Evolutionary conservation across 2,888 invertebrate genomes (phyloP).

Genomic region (Drosophila bunnanda): DNA sequence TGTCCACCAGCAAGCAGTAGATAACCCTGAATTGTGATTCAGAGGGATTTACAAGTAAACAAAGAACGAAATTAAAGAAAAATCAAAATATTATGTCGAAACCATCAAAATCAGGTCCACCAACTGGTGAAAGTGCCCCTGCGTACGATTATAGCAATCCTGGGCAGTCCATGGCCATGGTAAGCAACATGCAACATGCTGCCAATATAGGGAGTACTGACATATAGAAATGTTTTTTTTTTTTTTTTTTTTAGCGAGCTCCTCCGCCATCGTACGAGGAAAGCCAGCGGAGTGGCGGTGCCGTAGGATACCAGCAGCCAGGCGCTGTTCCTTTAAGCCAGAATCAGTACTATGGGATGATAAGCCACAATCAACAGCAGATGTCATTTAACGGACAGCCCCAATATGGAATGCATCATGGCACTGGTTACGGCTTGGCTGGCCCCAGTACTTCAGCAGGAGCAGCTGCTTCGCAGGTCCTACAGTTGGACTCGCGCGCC

Average conservation of each 20-base stretch:
- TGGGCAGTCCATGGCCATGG: constrained; percentile 56
- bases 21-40: constrained; percentile 38
- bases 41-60: constrained; percentile 53
- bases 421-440: constrained; percentile 49
- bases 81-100: constrained; percentile 47
- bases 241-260: constrained; percentile 64
- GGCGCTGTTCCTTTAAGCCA: constrained; percentile 29
- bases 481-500: constrained; percentile 74
- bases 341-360: constrained; percentile 78
- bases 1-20: constrained; percentile 4
- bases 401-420: constrained; percentile 32
- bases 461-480: constrained; percentile 53
- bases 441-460: constrained; percentile 70
- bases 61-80: constrained; percentile 49
- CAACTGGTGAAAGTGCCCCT: constrained; percentile 47
- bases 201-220: rapidly evolving
- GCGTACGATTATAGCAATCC: constrained; percentile 54
- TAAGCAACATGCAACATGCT: constrained; percentile 22
- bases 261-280: constrained; percentile 84
- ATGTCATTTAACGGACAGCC: constrained; percentile 39
- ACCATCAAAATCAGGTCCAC: constrained; percentile 10
- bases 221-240: background rate
- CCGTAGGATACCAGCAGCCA: constrained; percentile 11
- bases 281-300: constrained; percentile 67
- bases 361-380: constrained; percentile 66